Evolutionary conservation across 2,797 vertebrate species (phyloP).

Genomic region (Atherinosoma microstoma): DNA sequence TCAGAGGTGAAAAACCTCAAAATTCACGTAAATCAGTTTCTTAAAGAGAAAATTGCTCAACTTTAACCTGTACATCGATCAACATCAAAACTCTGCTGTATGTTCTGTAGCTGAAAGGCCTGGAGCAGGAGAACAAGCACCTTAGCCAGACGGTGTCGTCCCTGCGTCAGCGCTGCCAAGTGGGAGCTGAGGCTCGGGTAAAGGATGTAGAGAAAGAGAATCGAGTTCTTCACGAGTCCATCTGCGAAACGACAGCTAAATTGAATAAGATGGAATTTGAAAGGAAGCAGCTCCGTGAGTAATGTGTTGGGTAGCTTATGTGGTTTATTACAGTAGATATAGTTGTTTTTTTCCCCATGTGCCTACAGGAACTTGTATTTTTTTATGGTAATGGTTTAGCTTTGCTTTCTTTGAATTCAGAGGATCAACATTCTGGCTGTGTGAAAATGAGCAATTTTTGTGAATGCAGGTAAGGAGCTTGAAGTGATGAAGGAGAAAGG

Average conservation of each 20-base stretch:
- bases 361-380: not conserved
- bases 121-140: constrained; percentile 97
- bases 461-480: constrained; percentile 86
- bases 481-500: constrained; percentile 94
- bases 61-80: fast-evolving
- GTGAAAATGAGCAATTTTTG: not conserved
- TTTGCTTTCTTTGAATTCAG: not conserved
- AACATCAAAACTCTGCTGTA: not conserved
- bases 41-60: not conserved
- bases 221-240: constrained; percentile 94
- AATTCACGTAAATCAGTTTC: not conserved
- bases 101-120: constrained; percentile 87
- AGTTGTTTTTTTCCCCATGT: not conserved
- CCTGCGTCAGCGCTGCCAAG: constrained; percentile 93
- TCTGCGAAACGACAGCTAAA: constrained; percentile 93
- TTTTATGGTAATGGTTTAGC: not conserved
- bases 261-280: constrained; percentile 96
- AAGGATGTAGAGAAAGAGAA: constrained; percentile 98
- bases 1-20: not conserved
- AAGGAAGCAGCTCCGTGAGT: constrained; percentile 89
- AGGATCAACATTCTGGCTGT: not conserved
- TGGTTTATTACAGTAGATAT: not conserved
- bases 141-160: constrained; percentile 91
- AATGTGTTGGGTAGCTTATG: not conserved
- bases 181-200: constrained; percentile 93